Percentiles rank a stretch among this genome's conserved stretches.
Conservation (phyloP, 2,888 invertebrate species). For the Nephrotoma appendiculata region DNA sequence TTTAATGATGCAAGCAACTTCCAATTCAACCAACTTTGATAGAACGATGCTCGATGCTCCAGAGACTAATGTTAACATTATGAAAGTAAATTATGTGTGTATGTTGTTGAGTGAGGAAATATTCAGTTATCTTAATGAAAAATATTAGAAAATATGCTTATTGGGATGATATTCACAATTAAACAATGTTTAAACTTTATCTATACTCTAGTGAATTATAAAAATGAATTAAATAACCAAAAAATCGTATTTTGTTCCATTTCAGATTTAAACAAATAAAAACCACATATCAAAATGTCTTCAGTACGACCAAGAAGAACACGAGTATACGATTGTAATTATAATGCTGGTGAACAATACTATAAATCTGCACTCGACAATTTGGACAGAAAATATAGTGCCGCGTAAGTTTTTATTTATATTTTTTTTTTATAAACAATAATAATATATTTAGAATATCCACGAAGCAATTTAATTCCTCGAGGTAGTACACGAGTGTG, state of each 20-base stretch:
- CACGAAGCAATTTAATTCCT: background rate
- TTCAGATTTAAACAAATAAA: background rate
- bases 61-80: too few species aligned
- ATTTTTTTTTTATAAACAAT: constrained; percentile 8
- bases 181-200: too few species aligned
- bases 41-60: too few species aligned
- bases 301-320: constrained; percentile 40
- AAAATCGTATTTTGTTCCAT: background rate
- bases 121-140: too few species aligned
- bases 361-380: constrained; percentile 64
- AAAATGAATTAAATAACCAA: background rate
- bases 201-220: too few species aligned
- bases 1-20: too few species aligned
- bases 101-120: too few species aligned
- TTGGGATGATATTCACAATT: too few species aligned
- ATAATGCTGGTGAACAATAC: constrained; percentile 70
- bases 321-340: constrained; percentile 74
- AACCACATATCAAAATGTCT: background rate
- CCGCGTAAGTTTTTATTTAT: constrained; percentile 28
- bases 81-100: too few species aligned
- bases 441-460: background rate
- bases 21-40: too few species aligned
- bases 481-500: background rate
- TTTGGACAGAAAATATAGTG: constrained; percentile 53
- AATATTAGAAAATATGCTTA: too few species aligned